Base-by-base conservation (phyloP, 1,140 invertebrate species). In the Stegodyphus dumicola region DNA sequence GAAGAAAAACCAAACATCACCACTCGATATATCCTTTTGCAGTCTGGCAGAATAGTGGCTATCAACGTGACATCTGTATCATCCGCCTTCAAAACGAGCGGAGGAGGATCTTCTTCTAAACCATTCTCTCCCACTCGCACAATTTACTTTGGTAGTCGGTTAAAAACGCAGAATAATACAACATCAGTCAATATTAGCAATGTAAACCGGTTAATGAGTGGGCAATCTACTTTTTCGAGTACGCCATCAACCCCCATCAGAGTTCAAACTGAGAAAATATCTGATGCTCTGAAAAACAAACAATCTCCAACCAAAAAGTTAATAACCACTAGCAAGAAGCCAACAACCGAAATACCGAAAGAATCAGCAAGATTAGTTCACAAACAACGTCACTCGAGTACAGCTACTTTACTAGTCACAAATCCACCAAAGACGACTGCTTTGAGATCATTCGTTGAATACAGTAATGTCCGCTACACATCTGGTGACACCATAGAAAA, bases 21-120 rank as follows among this genome's bases (percentile, higher is more conserved):
- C 7, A 86, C 84, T 6, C 48, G 84, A 66, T 86, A 86, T 18
- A 86, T 86, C 51, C 51, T 86, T 6, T 49, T 86, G 3, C 75
- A 86, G 33, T 86, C 84, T 15, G 84, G 84, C 5, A 64, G 76
- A 49, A 54, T 86, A 51, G 84, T 86, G 7, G 54, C 66, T 5
- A 86, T 86, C 6, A 86, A 86, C 7, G 84, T 86, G 15, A 86
- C 84, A 15, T 77, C 69, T 15, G 81, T n/a, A 3, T 18, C 71
- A 6, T 49, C 53, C 48, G 52, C 60, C 2, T 13, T 73, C 9
- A 81, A 71, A 33, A 51, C 77, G 54, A 54, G 6, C 53, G n/a
- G 15, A 5, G 51, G 48, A 52, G 49, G 64, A 15, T 7, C 10
- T 6, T 15, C 67, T 60, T 13, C 51, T 49, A 13, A 18, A 18